These are phyloP conservation scores for Drosophila athabasca DNA, from an alignment of 1,140 invertebrate species.

Conservation along the genomic window DNA sequence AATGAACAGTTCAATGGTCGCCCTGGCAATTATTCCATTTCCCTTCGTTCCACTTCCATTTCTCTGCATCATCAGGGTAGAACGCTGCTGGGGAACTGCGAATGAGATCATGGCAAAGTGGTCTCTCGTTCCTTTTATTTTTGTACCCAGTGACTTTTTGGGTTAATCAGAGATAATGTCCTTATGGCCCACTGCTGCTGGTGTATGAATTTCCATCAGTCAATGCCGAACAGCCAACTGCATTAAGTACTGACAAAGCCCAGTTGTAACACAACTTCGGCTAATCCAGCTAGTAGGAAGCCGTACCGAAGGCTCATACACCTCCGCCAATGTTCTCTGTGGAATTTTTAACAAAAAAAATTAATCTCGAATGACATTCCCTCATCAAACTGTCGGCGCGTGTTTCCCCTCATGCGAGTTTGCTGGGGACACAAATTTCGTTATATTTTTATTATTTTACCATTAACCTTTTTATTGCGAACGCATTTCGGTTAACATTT, in stretches of 20 bases:
- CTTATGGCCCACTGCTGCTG: constrained; percentile 9
- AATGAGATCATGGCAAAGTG: constrained; percentile 6
- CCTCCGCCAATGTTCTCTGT: constrained; percentile 2
- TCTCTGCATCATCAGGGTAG: constrained; percentile 25
- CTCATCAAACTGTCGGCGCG: constrained; percentile 44
- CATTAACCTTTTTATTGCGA: constrained; percentile 77
- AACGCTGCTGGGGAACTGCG: neutral
- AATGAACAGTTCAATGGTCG: constrained; percentile 65
- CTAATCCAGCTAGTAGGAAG: constrained; percentile 6
- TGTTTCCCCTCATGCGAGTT: constrained; percentile 1
- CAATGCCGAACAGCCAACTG: constrained; percentile 20
- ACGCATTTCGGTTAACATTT: constrained; percentile 54
- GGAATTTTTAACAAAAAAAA: constrained; percentile 3
- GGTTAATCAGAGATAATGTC: constrained; percentile 35
- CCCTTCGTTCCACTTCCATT: constrained; percentile 1
- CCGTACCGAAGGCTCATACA: neutral
- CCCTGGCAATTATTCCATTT: constrained; percentile 38
- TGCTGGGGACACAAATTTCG: constrained; percentile 33
- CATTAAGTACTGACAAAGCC: constrained; percentile 28
- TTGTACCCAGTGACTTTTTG: constrained; percentile 19
- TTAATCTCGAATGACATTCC: constrained; percentile 28
- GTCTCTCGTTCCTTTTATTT: neutral
- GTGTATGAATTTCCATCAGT: constrained; percentile 20
- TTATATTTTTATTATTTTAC: constrained; percentile 60
- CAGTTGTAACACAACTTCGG: no score